phyloP scores from a whole-genome alignment of 2,113 vertebrate genomes.

The Elachura formosa region DNA sequence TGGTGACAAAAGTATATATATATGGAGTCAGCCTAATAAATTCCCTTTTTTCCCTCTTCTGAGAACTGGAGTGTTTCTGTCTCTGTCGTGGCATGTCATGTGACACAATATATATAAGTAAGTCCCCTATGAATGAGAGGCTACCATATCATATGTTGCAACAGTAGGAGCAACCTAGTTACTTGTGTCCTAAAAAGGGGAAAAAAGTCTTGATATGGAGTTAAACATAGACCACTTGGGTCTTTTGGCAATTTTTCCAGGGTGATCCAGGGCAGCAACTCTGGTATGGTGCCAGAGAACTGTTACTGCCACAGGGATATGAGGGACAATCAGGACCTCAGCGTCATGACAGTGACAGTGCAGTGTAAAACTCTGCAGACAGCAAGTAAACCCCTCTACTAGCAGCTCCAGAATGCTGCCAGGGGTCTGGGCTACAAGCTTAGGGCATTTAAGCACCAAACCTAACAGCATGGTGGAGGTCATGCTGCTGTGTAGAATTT shows the following conservation, averaged over 20 bases:
- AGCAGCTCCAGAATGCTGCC: not conserved
- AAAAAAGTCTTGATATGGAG: not conserved
- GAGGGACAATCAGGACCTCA: not conserved
- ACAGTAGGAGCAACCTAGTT: not conserved
- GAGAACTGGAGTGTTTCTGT: no score
- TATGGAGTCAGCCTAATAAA: no score
- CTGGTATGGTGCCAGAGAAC: not conserved
- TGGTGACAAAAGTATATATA: no score
- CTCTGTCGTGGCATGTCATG: no score
- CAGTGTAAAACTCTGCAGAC: not conserved
- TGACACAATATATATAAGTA: conserved; percentile 9
- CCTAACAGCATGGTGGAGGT: not conserved
- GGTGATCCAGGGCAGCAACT: not conserved
- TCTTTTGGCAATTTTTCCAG: not conserved
- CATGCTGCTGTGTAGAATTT: not conserved
- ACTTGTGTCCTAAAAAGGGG: not conserved
- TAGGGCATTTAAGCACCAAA: not conserved
- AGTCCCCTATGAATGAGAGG: not conserved
- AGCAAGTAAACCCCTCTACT: not conserved
- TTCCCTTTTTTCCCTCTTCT: no score
- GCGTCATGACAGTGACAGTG: not conserved
- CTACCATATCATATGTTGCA: not conserved
- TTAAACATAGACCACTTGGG: not conserved
- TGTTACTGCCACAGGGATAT: not conserved
- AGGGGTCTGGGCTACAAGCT: not conserved